Evolutionary conservation across 1,140 invertebrate genomes (phyloP).

Genomic region (Doryteuthis pealeii): DNA sequence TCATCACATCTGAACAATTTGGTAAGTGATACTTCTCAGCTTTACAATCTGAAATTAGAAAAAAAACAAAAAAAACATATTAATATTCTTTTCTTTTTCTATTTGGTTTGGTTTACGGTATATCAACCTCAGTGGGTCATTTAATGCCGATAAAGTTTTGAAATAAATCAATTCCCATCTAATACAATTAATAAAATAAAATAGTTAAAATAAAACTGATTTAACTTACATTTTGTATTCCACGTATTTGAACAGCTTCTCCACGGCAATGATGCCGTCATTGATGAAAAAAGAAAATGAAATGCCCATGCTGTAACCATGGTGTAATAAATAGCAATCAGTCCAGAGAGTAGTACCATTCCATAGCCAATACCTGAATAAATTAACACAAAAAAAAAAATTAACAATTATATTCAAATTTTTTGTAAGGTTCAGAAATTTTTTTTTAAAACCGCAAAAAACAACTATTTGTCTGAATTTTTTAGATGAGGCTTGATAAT

Average conservation of each 20-base stretch:
- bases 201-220: no score
- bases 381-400: no score
- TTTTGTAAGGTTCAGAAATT: neutral
- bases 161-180: no score
- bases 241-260: slow-evolving; percentile 47
- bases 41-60: slow-evolving; percentile 29
- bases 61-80: neutral
- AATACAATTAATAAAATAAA: no score
- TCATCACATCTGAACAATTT: slow-evolving; percentile 33
- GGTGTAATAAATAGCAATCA: slow-evolving; percentile 63
- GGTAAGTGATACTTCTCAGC: slow-evolving; percentile 39
- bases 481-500: no score
- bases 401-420: neutral
- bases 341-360: slow-evolving; percentile 65
- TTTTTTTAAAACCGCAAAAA: slow-evolving; percentile 5
- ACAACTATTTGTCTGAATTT: no score
- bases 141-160: no score
- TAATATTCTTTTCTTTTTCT: no score
- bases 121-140: no score
- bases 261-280: slow-evolving; percentile 55
- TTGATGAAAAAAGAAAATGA: slow-evolving; percentile 58
- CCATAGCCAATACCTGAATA: slow-evolving; percentile 75
- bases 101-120: no score
- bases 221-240: slow-evolving; percentile 52
- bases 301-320: slow-evolving; percentile 62